These are phyloP conservation scores for Triplophysa siluroides DNA, from an alignment of 2,113 vertebrate genomes.

Conservation along the genomic window DNA sequence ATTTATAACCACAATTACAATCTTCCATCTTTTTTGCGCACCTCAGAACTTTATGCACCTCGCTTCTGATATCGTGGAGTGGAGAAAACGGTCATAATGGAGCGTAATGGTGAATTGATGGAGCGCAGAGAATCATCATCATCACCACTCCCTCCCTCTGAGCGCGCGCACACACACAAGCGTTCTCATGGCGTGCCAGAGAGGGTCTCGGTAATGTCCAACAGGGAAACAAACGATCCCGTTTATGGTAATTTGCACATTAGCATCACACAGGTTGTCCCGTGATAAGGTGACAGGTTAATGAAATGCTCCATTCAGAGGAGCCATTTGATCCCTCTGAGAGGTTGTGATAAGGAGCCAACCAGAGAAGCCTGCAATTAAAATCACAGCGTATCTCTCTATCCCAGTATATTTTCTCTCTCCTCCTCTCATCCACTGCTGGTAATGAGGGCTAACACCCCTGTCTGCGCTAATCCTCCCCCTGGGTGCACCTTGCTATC, in stretches of 20 bases:
- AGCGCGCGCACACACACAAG: conserved; percentile 54
- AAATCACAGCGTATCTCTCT: conserved; percentile 86
- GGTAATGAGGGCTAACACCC: conserved; percentile 99
- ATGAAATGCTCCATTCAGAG: conserved; percentile 96
- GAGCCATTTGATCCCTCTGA: conserved; percentile 95
- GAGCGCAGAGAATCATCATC: conserved; percentile 44
- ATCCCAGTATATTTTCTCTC: conserved; percentile 86
- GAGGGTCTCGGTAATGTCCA: conserved; percentile 78
- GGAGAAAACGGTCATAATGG: conserved; percentile 15
- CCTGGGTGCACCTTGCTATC: conserved; percentile 91
- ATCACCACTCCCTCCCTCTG: conserved; percentile 28
- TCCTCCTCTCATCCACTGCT: conserved; percentile 92
- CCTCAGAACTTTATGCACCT: background rate
- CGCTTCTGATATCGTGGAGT: background rate
- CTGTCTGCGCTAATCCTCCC: conserved; percentile 95
- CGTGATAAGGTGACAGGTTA: conserved; percentile 95
- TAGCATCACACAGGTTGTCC: conserved; percentile 93
- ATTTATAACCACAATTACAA: background rate
- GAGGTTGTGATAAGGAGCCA: conserved; percentile 95
- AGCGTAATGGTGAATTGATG: conserved; percentile 43
- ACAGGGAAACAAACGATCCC: conserved; percentile 90
- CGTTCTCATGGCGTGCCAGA: conserved; percentile 58
- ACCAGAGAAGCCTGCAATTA: conserved; percentile 95
- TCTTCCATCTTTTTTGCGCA: background rate
- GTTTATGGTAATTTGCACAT: conserved; percentile 94